Conservation (phyloP, 2,888 invertebrate genomes). For the Tinea pellionella region DNA sequence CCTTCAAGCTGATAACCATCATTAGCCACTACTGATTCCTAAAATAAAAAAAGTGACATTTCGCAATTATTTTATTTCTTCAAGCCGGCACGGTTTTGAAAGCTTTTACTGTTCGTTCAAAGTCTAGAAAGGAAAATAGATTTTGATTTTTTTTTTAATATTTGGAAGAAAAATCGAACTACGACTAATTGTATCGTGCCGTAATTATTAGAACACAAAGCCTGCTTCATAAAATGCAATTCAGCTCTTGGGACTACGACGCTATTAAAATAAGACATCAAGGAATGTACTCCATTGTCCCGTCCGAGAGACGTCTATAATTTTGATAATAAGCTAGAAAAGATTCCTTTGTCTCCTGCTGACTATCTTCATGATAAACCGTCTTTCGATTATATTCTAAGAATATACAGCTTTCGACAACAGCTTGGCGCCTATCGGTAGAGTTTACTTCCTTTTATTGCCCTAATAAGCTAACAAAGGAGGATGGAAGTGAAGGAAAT, state of each 20-base stretch:
- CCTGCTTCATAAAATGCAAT: slow-evolving; percentile 45
- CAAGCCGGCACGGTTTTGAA: no score
- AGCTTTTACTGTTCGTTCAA: no score
- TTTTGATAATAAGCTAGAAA: slow-evolving; percentile 68
- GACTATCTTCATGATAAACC: slow-evolving; percentile 47
- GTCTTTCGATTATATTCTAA: slow-evolving; percentile 47
- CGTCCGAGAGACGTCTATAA: slow-evolving; percentile 39
- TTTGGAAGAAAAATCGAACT: background rate
- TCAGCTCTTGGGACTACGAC: slow-evolving; percentile 42
- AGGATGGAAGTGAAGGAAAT: slow-evolving; percentile 15
- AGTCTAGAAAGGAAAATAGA: no score
- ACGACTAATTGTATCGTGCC: background rate
- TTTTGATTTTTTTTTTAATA: no score
- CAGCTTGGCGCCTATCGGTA: slow-evolving; percentile 20
- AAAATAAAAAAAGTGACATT: no score
- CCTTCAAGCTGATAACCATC: no score
- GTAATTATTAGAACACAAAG: slow-evolving; percentile 30
- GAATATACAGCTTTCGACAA: slow-evolving; percentile 19
- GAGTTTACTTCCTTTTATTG: slow-evolving; percentile 33
- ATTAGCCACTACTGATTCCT: no score
- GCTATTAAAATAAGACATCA: slow-evolving; percentile 54
- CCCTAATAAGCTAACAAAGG: slow-evolving; percentile 45
- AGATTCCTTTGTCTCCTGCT: slow-evolving; percentile 58
- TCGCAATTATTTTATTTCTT: no score
- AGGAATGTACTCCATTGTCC: slow-evolving; percentile 7